Conservation (phyloP, 2,797 vertebrate genomes). For the Hipposideros larvatus region DNA sequence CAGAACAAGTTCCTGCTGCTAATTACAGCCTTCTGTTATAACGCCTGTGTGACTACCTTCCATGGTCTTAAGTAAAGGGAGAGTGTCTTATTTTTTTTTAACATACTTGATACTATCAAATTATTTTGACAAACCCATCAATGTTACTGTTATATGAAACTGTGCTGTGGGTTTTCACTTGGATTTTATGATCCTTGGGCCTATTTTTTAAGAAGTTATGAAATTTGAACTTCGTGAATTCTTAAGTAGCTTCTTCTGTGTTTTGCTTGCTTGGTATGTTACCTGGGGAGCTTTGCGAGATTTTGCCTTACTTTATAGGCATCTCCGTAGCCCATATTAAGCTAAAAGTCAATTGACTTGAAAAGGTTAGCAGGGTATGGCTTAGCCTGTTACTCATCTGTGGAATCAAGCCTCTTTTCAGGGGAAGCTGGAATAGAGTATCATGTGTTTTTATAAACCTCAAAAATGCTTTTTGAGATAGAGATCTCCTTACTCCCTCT, state of each 20-base stretch:
- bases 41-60: background rate
- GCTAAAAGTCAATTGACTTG: background rate
- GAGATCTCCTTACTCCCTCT: background rate
- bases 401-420: background rate
- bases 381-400: background rate
- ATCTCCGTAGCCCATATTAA: background rate
- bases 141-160: background rate
- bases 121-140: background rate
- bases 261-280: slow-evolving; percentile 43
- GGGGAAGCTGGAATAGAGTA: background rate
- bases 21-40: background rate
- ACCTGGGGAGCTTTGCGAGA: background rate
- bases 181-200: slow-evolving; percentile 5
- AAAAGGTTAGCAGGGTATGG: background rate
- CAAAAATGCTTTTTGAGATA: background rate
- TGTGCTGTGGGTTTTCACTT: background rate
- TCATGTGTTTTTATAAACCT: background rate
- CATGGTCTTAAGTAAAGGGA: background rate
- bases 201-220: slow-evolving; percentile 43
- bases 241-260: background rate
- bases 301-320: background rate
- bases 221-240: background rate
- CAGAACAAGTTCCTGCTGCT: background rate
- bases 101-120: background rate
- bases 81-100: slow-evolving; percentile 8